Percentiles rank a stretch among this genome's conserved stretches.
phyloP scores from a whole-genome alignment of 2,113 vertebrate genomes.

The Amphiprion percula region DNA sequence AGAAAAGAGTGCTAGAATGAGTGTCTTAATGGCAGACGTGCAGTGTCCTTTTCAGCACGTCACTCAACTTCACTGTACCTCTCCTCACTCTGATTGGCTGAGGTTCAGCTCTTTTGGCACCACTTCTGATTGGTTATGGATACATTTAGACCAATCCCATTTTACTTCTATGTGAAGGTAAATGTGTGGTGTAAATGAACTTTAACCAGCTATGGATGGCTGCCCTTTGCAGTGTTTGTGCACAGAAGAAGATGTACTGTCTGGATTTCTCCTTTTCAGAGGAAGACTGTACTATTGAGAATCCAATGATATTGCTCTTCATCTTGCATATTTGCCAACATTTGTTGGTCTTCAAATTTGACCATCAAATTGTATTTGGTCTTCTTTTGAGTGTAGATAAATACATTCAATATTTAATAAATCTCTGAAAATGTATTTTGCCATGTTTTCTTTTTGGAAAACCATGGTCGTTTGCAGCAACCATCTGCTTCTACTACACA shows the following conservation, averaged over 20 bases:
- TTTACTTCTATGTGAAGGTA: conserved; percentile 63
- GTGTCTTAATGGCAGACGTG: conserved; percentile 4
- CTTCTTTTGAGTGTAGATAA: conserved; percentile 72
- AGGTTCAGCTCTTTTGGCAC: conserved; percentile 16
- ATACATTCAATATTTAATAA: conserved; percentile 75
- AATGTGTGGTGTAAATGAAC: conserved; percentile 75
- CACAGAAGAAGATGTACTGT: conserved; percentile 58
- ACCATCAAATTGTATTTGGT: conserved; percentile 55
- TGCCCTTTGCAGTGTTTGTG: conserved; percentile 55
- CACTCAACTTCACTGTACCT: conserved; percentile 16
- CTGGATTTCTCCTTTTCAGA: conserved; percentile 63
- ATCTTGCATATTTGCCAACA: conserved; percentile 23
- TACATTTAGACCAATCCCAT: conserved; percentile 54
- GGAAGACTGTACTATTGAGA: conserved; percentile 52
- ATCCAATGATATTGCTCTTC: conserved; percentile 47
- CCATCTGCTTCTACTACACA: conserved; percentile 2
- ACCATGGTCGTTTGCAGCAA: conserved; percentile 50
- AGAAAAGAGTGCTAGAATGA: conserved; percentile 4
- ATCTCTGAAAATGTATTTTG: conserved; percentile 42
- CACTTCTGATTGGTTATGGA: conserved; percentile 48
- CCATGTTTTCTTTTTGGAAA: conserved; percentile 60
- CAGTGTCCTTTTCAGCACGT: conserved; percentile 58
- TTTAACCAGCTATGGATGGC: conserved; percentile 42
- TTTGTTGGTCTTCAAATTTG: conserved; percentile 43
- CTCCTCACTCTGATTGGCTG: conserved; percentile 41